A percentile compares a stretch with the other conserved stretches of the same genome.
Evolutionary conservation across 2,113 vertebrate genomes (phyloP).

Genomic region (Laterallus jamaicensis): DNA sequence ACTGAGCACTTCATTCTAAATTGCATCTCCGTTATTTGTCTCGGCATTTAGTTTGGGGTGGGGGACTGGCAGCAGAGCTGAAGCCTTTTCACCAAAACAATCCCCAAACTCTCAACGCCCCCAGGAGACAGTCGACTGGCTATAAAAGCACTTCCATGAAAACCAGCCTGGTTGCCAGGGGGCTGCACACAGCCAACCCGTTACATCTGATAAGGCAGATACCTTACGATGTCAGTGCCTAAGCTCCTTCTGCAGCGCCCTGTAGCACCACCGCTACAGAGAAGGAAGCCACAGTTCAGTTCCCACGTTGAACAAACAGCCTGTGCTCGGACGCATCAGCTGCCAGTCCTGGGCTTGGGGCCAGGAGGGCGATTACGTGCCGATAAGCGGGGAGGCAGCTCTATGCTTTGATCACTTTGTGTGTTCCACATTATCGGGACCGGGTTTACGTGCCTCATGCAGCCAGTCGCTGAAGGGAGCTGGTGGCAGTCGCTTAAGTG

Average conservation of each 20-base stretch:
- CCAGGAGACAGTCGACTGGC: accelerated
- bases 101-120: not conserved
- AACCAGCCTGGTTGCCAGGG: not conserved
- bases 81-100: not conserved
- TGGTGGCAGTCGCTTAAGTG: not conserved
- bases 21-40: accelerated
- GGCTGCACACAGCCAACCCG: accelerated
- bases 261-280: not conserved
- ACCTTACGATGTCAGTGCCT: not conserved
- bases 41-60: not conserved
- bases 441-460: accelerated
- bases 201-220: not conserved
- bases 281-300: not conserved
- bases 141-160: not conserved
- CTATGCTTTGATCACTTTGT: not conserved
- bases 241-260: not conserved
- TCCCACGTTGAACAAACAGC: not conserved
- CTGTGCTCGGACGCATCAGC: accelerated
- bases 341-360: accelerated
- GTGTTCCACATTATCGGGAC: not conserved
- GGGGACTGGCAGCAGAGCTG: not conserved
- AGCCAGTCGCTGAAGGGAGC: accelerated
- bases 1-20: not conserved
- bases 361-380: not conserved
- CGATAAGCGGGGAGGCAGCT: not conserved